Evolutionary conservation across 2,888 invertebrate species (phyloP).

Genomic region (Zhengitettix transpicula): DNA sequence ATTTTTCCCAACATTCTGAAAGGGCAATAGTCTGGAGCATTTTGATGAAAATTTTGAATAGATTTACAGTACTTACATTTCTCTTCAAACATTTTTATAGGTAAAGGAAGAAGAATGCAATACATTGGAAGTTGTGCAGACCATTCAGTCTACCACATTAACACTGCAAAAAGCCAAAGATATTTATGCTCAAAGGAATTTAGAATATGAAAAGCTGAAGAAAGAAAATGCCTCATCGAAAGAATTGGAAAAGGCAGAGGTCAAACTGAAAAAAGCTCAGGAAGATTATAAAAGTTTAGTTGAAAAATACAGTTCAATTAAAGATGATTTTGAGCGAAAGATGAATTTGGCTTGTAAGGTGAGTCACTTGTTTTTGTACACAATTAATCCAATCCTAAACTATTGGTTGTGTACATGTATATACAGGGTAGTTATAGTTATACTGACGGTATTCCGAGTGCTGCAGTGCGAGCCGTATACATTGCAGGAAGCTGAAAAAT

Average conservation of each 20-base stretch:
- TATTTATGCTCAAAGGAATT: slow-evolving; percentile 67
- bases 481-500: no score
- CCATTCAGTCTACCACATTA: slow-evolving; percentile 76
- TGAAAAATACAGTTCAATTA: slow-evolving; percentile 80
- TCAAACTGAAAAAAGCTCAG: slow-evolving; percentile 80
- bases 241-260: slow-evolving; percentile 86
- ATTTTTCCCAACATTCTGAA: no score
- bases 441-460: no score
- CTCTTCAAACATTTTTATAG: slow-evolving; percentile 23
- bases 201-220: slow-evolving; percentile 76
- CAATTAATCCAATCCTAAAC: background rate
- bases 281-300: slow-evolving; percentile 85
- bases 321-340: slow-evolving; percentile 89
- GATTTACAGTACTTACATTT: no score
- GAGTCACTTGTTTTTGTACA: slow-evolving; percentile 16
- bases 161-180: slow-evolving; percentile 86
- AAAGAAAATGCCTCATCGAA: slow-evolving; percentile 81
- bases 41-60: no score
- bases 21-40: no score
- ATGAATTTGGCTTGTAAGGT: slow-evolving; percentile 84
- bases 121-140: slow-evolving; percentile 74
- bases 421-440: no score
- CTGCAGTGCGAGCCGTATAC: no score
- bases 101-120: slow-evolving; percentile 89
- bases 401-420: no score